phyloP scores from a whole-genome alignment of 1,140 invertebrate species.

The Drosophila nigromelanica region DNA sequence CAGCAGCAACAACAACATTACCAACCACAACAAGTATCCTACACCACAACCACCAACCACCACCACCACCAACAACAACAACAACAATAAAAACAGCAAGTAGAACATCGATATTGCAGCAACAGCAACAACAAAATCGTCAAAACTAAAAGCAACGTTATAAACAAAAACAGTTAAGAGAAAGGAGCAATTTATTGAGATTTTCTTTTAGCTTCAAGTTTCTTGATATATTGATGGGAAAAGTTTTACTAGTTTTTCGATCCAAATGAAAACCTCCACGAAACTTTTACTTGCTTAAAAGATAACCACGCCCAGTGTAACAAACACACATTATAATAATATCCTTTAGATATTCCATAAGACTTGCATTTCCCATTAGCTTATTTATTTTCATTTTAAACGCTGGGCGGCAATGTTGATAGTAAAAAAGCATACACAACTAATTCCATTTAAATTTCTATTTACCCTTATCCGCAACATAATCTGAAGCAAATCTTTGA shows the following conservation, averaged over 20 bases:
- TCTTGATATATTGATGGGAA: background rate
- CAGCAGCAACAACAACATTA: conserved; percentile 54
- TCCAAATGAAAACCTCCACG: background rate
- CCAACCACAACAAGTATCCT: conserved; percentile 38
- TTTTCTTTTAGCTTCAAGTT: conserved; percentile 31
- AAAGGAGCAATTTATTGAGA: conserved; percentile 65
- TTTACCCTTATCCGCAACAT: conserved; percentile 20
- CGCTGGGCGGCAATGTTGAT: conserved; percentile 74
- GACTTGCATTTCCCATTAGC: background rate
- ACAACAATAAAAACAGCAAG: conserved; percentile 37
- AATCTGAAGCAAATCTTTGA: conserved; percentile 75
- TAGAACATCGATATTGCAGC: conserved; percentile 48
- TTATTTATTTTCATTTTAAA: conserved; percentile 30
- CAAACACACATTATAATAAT: conserved; percentile 32
- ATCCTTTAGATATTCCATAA: background rate
- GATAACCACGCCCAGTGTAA: conserved; percentile 63
- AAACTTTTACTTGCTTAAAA: conserved; percentile 14
- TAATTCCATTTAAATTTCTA: conserved; percentile 53
- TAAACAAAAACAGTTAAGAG: conserved; percentile 20
- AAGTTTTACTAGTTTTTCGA: background rate
- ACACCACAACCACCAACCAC: conserved; percentile 63
- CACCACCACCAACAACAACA: conserved; percentile 35
- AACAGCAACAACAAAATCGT: conserved; percentile 38
- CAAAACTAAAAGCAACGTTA: conserved; percentile 45
- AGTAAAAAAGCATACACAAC: conserved; percentile 31